Evolutionary conservation across 2,797 vertebrate species (phyloP), one percentile per base, ranked within the genome.

Genomic region (Fringilla coelebs): DNA sequence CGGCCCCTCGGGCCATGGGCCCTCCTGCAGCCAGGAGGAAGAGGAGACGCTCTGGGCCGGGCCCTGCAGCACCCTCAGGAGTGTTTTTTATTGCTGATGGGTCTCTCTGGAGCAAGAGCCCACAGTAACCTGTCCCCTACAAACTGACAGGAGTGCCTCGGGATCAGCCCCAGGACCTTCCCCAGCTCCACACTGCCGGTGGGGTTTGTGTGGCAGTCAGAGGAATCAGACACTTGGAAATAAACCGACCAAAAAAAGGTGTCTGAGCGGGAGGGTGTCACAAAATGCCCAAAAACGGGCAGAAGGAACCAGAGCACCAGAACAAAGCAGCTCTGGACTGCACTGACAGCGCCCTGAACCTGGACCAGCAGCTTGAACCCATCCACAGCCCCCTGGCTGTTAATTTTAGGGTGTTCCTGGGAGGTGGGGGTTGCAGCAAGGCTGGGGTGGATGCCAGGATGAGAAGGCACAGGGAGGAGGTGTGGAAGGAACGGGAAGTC

Each of bases 111-210:
- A 90, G 57, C 29, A 10, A 49, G 32, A 79, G 34, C 17, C 24
- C 45, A 9, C 6, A 6, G 26, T 19, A 29, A 43, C 2, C 28
- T 3, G 8, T 31, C 4, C 67, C 17, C 22, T 20, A 3, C 16
- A 38, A 36, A 18, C 19, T 0, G 4, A 28, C 46, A 48, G 29
- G 0, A 0, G 36, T 18, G 40, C 32, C 29, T 5, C 0, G 12
- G 86, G 66, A 19, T 80, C 48, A 13, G 71, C 8, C 52, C 11
- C 24, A 10, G 55, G 19, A 19, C 29, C 34, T 10, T 76, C 32
- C 76, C 57, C 2, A 2, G 13, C 46, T 12, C 54, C 41, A 1
- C 2, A 2, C 31, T 88, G 77, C 49, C 73, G 14, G 41, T 1
- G 2, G 14, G 10, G 9, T 6, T 20, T 24, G 41, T 40, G 49